Evolutionary conservation across 2,888 invertebrate genomes (phyloP).

Genomic region (Tenthredo livida): DNA sequence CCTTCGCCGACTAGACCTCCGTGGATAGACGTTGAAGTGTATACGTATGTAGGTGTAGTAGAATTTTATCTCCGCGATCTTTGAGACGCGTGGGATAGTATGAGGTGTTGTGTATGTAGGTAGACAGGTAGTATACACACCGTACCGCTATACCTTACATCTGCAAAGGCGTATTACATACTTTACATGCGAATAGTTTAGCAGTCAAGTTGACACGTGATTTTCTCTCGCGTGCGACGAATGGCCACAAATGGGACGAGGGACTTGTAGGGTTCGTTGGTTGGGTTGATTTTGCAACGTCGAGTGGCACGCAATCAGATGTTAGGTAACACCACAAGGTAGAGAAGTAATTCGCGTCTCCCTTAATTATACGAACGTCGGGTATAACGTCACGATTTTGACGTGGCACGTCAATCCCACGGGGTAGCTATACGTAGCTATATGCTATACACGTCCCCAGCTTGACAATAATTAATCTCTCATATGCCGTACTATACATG

Average conservation of each 20-base stretch:
- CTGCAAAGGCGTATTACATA: background rate
- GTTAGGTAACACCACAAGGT: slow-evolving; percentile 21
- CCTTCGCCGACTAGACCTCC: background rate
- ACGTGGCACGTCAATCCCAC: slow-evolving; percentile 36
- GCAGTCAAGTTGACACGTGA: slow-evolving; percentile 47
- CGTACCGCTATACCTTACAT: background rate
- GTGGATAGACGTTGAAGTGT: background rate
- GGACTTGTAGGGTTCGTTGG: slow-evolving; percentile 9
- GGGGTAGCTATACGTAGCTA: background rate
- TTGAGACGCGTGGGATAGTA: background rate
- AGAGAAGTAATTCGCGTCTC: slow-evolving; percentile 44
- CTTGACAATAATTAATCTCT: slow-evolving; percentile 17
- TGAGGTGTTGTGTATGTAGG: background rate
- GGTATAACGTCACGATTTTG: slow-evolving; percentile 43
- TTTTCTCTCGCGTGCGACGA: slow-evolving; percentile 39
- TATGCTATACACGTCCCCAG: background rate
- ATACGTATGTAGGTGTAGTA: background rate
- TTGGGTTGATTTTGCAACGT: slow-evolving; percentile 44
- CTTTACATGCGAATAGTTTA: slow-evolving; percentile 27
- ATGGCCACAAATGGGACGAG: background rate
- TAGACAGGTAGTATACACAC: background rate
- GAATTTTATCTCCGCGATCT: slow-evolving; percentile 8
- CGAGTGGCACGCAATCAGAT: slow-evolving; percentile 46
- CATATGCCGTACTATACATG: background rate
- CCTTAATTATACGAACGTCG: slow-evolving; percentile 45